Base-by-base conservation (phyloP, 2,797 vertebrate genomes). In the Morus bassanus region DNA sequence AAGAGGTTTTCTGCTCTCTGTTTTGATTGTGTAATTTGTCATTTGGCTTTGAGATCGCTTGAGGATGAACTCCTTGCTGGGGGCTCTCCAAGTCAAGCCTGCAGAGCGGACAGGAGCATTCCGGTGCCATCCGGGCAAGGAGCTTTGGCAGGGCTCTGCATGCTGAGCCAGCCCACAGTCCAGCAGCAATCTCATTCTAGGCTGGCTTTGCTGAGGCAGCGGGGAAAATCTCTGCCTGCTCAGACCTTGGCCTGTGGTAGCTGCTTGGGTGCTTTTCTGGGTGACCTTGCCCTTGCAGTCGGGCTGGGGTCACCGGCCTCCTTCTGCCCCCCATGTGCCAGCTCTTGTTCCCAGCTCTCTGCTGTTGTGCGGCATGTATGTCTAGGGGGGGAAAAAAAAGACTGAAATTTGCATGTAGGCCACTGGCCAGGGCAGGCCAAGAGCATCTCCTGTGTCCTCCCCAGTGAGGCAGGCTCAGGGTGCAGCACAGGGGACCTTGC, bases 101-200 rank as follows among this genome's bases (percentile, higher is more conserved):
- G 13, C 50, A 28, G 82, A 59, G 18, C 2, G 0, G 45, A 9
- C 54, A 39, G 50, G 8, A 87, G 60, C 7, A 1, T 3, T 31
- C 15, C 0, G 2, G 54, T 31, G 48, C 60, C 4, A 1, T 10
- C 37, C 3, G 0, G 51, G 11, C 37, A 15, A 18, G 67, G 53
- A 9, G 14, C 15, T 50, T n/a, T 0, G 1, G 63, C 72, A 53
- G 79, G 33, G 41, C 85, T 22, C 21, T n/a, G 64, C 0, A 3
- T 51, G 50, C 64, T 2, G 2, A 46, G 77, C 39, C 64, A 68
- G 33, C 65, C 50, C 2, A 1, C 4, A 3, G 51, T 2, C 16
- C n/a, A 22, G 78, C 73, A 43, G 10, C 23, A 3, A 11, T 10
- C 37, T 35, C 5, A 2, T 33, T 25, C 48, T 4, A 27, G 57